Conservation (phyloP, 2,888 invertebrate species). For the Dione juno region DNA sequence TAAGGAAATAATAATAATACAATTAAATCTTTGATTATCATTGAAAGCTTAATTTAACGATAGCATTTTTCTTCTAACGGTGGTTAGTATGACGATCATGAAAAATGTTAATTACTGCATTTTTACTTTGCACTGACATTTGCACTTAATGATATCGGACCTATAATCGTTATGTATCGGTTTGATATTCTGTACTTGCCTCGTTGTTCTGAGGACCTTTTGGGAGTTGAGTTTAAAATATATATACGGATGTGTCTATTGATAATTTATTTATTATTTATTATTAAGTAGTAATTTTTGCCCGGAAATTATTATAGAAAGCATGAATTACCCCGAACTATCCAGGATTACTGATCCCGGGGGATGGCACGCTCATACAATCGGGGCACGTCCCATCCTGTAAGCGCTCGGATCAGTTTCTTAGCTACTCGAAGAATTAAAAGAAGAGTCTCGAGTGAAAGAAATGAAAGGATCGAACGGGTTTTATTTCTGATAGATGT, state of each 20-base stretch:
- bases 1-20: no score
- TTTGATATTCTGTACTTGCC: not conserved
- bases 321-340: conserved; percentile 48
- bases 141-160: not conserved
- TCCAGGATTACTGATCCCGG: conserved; percentile 47
- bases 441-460: conserved; percentile 41
- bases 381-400: conserved; percentile 47
- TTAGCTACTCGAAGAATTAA: conserved; percentile 47
- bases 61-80: no score
- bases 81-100: not conserved
- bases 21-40: no score
- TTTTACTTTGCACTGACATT: not conserved
- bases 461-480: conserved; percentile 39
- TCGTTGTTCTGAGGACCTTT: not conserved
- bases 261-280: no score
- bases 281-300: no score
- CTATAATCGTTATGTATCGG: not conserved
- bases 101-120: not conserved
- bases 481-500: conserved; percentile 38
- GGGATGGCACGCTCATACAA: conserved; percentile 42
- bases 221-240: not conserved
- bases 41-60: no score
- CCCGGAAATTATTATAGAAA: no score
- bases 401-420: conserved; percentile 47
- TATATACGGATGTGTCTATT: not conserved